phyloP scores from a whole-genome alignment of 1,140 invertebrate genomes.

The Drosophila arawakana region DNA sequence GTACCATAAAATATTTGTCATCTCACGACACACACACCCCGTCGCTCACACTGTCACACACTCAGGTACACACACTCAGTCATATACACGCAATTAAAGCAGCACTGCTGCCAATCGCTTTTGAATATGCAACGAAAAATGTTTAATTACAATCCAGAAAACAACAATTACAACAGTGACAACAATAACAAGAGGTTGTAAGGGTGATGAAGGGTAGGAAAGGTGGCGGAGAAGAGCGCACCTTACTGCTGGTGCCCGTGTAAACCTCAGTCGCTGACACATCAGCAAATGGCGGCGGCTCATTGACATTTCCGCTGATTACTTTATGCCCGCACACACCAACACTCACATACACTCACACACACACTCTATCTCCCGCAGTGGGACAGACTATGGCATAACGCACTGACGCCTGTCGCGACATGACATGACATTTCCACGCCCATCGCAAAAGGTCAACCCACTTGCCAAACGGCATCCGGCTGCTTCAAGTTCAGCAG shows the following conservation, averaged over 20 bases:
- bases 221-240: slow-evolving; percentile 21
- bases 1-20: slow-evolving; percentile 55
- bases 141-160: slow-evolving; percentile 72
- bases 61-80: slow-evolving; percentile 20
- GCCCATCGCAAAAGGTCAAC: slow-evolving; percentile 18
- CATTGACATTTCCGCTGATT: slow-evolving; percentile 83
- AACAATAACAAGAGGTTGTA: slow-evolving; percentile 26
- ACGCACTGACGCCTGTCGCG: slow-evolving; percentile 67
- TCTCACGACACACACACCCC: slow-evolving; percentile 11
- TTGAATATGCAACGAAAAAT: slow-evolving; percentile 67
- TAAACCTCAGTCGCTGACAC: slow-evolving; percentile 78
- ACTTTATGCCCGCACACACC: slow-evolving; percentile 69
- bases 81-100: slow-evolving; percentile 65
- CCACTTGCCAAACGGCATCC: neutral
- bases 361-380: neutral
- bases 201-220: neutral
- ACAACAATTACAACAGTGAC: slow-evolving; percentile 39
- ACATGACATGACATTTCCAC: slow-evolving; percentile 76
- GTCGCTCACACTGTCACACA: slow-evolving; percentile 6
- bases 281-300: slow-evolving; percentile 79
- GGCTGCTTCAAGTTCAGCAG: neutral
- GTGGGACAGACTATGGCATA: slow-evolving; percentile 30
- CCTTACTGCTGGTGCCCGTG: slow-evolving; percentile 58
- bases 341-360: slow-evolving; percentile 19
- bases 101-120: slow-evolving; percentile 51